A percentile compares a stretch with the other conserved stretches of the same genome.
These are phyloP conservation scores for Folsomia candida DNA, from an alignment of 2,888 invertebrate genomes.

Conservation along the genomic window DNA sequence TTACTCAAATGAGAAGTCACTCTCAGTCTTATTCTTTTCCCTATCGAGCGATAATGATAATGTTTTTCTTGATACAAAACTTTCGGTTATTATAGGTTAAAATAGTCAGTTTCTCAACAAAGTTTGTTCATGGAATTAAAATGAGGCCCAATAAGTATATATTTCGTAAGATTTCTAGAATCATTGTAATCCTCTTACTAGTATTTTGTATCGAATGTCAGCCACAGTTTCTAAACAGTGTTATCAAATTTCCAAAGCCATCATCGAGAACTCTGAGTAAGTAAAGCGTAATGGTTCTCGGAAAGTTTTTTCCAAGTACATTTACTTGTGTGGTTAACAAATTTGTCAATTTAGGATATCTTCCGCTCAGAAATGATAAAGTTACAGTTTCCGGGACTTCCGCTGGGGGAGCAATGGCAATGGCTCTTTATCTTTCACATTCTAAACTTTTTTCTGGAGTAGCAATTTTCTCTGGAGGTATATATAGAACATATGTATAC, in stretches of 20 bases:
- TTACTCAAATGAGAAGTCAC: neutral
- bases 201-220: neutral
- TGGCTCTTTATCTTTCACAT: slow-evolving; percentile 45
- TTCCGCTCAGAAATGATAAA: slow-evolving; percentile 36
- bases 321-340: neutral
- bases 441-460: slow-evolving; percentile 44
- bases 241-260: slow-evolving; percentile 27
- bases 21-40: neutral
- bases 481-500: neutral
- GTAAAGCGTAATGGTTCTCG: neutral
- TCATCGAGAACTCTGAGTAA: slow-evolving; percentile 32
- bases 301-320: neutral
- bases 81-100: neutral
- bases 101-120: neutral
- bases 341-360: slow-evolving; percentile 21
- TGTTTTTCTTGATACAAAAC: neutral
- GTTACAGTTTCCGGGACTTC: slow-evolving; percentile 43
- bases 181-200: neutral
- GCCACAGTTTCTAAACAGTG: slow-evolving; percentile 25
- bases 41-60: neutral
- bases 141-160: neutral
- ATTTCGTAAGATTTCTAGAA: no score
- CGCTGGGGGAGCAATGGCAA: slow-evolving; percentile 44
- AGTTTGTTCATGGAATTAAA: neutral
- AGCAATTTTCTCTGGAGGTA: slow-evolving; percentile 47